Evolutionary conservation across 2,888 invertebrate genomes (phyloP), one percentile per base, ranked within the genome.

Genomic region (Perizoma affinitatum): DNA sequence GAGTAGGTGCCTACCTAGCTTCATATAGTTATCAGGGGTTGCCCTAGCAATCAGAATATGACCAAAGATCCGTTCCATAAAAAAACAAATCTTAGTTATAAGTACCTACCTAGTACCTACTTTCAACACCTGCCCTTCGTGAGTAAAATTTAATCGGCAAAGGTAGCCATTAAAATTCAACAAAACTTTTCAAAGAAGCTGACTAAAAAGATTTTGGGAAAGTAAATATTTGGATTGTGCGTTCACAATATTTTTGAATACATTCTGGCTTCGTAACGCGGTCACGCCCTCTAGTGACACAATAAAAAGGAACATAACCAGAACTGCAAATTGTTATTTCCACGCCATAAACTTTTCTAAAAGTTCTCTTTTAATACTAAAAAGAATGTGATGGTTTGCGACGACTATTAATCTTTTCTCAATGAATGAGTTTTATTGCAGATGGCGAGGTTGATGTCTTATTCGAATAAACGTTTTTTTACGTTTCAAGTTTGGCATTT

Each of bases 141-240:
- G 22, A 22, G 22, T 22, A 22, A 22, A 22, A 22, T 22, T 22
- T 22, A 22, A 22, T 22, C 22, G 22, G 3, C 22, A 22, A 22
- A 22, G 22, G 22, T 22, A 54, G 11, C 46, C 50, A 45, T 50
- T 59, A 51, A 50, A 49, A 44, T 43, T 7, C 48, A 54, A 61
- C 53, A 44, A 70, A 64, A 41, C 6, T 38, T 60, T 69, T 64
- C 66, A 67, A 56, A 62, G 38, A 65, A 70, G 63, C 69, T 66
- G 3, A 59, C 22, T 58, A 79, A 78, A 82, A 84, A 82, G 77
- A 80, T 81, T 81, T 79, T 67, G 73, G 71, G 72, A 77, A 87
- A 88, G 89, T 91, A 86, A 91, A 92, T 92, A 92, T 91, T 92
- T 90, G 89, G 91, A 90, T 90, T 78, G 79, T 72, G 76, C 58